These are phyloP conservation scores for Thera obeliscata DNA, from an alignment of 2,888 invertebrate species.

Conservation along the genomic window DNA sequence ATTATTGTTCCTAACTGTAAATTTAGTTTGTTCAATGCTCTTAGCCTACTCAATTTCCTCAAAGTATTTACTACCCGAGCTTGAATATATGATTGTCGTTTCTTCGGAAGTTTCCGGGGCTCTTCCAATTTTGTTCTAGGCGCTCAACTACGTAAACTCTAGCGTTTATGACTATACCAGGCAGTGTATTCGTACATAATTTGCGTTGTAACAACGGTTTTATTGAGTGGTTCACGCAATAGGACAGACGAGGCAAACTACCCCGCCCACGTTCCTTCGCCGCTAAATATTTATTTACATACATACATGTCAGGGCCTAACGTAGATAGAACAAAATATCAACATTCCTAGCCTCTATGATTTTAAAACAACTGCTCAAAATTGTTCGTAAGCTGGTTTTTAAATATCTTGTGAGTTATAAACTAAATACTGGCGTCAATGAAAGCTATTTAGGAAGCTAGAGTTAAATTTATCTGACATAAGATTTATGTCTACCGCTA, in stretches of 20 bases:
- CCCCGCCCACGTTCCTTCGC: slow-evolving; percentile 70
- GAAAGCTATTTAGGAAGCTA: not conserved
- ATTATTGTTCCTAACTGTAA: not conserved
- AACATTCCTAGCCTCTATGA: slow-evolving; percentile 31
- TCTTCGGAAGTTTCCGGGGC: not conserved
- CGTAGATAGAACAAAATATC: slow-evolving; percentile 39
- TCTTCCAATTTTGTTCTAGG: not conserved
- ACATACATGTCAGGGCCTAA: slow-evolving; percentile 46
- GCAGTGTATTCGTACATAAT: slow-evolving; percentile 48
- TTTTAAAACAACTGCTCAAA: slow-evolving; percentile 22
- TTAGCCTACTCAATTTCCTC: no score
- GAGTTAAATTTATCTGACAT: not conserved
- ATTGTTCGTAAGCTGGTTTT: slow-evolving; percentile 7
- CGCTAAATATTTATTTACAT: slow-evolving; percentile 60
- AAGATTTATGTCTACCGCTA: not conserved
- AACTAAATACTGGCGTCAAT: slow-evolving; percentile 10
- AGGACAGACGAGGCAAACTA: slow-evolving; percentile 77
- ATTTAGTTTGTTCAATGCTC: no score
- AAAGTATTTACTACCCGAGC: no score
- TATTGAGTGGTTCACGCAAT: slow-evolving; percentile 78
- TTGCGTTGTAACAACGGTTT: slow-evolving; percentile 68
- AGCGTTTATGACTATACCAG: slow-evolving; percentile 44
- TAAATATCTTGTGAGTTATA: slow-evolving; percentile 8
- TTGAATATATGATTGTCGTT: not conserved
- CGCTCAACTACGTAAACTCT: not conserved